Conservation (phyloP, 1,140 invertebrate genomes). For the Oscheius sp. region DNA sequence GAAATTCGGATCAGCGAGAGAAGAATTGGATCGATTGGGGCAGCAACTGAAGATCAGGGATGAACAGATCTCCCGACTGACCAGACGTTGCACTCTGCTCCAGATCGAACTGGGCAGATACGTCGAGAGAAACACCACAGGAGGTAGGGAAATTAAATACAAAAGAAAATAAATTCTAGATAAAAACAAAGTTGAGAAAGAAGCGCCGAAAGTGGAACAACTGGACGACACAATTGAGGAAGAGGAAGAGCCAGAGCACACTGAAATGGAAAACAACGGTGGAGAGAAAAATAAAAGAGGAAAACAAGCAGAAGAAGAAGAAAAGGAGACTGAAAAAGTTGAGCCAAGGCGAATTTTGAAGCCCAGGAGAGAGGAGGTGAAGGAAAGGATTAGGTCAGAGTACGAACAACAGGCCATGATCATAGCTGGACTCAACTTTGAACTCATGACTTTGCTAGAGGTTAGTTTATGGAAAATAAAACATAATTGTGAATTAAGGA, state of each 20-base stretch:
- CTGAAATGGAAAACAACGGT: too few relatives aligned
- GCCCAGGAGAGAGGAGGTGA: slow-evolving; percentile 4
- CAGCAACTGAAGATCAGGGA: slow-evolving; percentile 53
- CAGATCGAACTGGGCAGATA: slow-evolving; percentile 52
- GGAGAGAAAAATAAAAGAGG: background rate
- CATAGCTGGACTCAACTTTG: slow-evolving; percentile 38
- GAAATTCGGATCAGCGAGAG: slow-evolving; percentile 47
- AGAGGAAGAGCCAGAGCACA: too few relatives aligned
- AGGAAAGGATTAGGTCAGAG: slow-evolving; percentile 24
- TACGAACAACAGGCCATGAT: slow-evolving; percentile 36
- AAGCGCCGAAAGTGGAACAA: too few relatives aligned
- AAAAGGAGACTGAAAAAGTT: slow-evolving; percentile 4
- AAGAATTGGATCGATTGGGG: slow-evolving; percentile 45
- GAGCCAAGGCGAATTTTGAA: slow-evolving; percentile 7
- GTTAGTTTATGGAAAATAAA: background rate
- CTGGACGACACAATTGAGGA: too few relatives aligned
- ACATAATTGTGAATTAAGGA: slow-evolving; percentile 27
- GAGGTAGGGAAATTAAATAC: too few relatives aligned
- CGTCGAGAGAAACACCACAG: slow-evolving; percentile 2
- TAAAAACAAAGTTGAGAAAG: too few relatives aligned
- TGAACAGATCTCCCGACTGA: slow-evolving; percentile 51
- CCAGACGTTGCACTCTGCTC: slow-evolving; percentile 48
- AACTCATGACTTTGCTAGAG: slow-evolving; percentile 30
- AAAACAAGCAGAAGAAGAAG: slow-evolving; percentile 5
- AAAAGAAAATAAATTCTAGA: too few relatives aligned